A percentile compares a stretch with the other conserved stretches of the same genome.
phyloP scores from a whole-genome alignment of 2,113 vertebrate species.

The Heterotis niloticus region DNA sequence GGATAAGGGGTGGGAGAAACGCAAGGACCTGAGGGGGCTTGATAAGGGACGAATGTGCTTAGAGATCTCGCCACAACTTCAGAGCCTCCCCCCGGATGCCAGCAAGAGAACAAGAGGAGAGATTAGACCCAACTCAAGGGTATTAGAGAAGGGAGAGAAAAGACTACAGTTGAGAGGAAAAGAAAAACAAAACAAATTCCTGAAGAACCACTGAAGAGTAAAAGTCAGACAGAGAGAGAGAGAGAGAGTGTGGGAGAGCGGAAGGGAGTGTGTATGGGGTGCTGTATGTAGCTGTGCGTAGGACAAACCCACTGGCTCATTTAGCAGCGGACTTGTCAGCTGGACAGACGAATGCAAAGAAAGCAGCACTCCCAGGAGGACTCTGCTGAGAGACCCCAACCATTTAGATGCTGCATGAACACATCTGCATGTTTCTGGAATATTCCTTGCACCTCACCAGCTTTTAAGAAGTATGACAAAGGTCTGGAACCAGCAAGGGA shows the following conservation, averaged over 20 bases:
- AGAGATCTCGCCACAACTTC: conserved; percentile 8
- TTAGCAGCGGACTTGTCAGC: neutral
- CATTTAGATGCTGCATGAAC: neutral
- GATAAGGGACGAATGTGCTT: conserved; percentile 16
- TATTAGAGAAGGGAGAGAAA: conserved; percentile 4
- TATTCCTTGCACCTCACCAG: neutral
- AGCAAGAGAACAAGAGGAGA: conserved; percentile 12
- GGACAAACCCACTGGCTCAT: neutral
- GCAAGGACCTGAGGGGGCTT: neutral
- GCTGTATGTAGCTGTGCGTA: neutral
- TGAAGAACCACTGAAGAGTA: neutral
- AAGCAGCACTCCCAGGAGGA: neutral
- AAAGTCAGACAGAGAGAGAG: neutral
- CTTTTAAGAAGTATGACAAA: neutral
- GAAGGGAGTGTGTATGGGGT: too few relatives aligned
- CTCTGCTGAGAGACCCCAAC: neutral
- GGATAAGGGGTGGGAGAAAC: neutral
- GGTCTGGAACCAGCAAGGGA: neutral
- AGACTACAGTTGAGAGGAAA: neutral
- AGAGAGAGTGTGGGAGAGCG: neutral
- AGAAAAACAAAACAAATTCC: conserved; percentile 24
- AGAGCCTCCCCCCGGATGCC: neutral
- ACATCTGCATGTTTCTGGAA: neutral
- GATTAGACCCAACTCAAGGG: conserved; percentile 11
- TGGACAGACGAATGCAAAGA: conserved; percentile 3